phyloP scores from a whole-genome alignment of 92 coral and sea anemone species.

The Diadumene lineata region DNA sequence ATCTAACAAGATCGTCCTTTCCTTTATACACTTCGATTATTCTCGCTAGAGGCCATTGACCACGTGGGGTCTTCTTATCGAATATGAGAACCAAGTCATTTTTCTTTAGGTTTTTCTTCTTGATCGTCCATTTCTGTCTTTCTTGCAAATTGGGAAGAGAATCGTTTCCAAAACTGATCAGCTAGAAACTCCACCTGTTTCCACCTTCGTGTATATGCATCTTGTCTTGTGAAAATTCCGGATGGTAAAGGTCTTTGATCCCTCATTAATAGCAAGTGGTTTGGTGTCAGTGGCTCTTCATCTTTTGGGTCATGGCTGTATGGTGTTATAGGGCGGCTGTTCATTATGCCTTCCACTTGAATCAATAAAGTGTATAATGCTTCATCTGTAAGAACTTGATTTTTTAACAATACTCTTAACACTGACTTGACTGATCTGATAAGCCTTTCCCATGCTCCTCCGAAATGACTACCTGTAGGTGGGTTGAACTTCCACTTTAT shows the following conservation, averaged over 20 bases:
- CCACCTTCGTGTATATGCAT: constrained; percentile 17
- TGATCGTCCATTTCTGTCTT: constrained; percentile 19
- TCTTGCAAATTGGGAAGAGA: constrained; percentile 25
- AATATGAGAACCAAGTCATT: constrained; percentile 13
- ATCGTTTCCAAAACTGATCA: constrained; percentile 22
- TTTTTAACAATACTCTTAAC: constrained; percentile 9
- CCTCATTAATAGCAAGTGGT: constrained; percentile 23
- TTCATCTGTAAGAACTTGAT: constrained; percentile 23
- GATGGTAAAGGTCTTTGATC: background rate
- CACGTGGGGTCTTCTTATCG: constrained; percentile 22
- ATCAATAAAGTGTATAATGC: background rate
- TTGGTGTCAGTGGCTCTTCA: constrained; percentile 24
- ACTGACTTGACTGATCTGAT: constrained; percentile 21
- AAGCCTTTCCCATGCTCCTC: constrained; percentile 36
- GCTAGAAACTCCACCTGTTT: constrained; percentile 20
- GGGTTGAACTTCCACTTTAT: constrained; percentile 38
- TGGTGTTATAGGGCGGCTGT: constrained; percentile 26
- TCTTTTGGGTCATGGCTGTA: constrained; percentile 21
- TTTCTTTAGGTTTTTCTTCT: constrained; percentile 3
- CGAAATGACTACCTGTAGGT: constrained; percentile 30
- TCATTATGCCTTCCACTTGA: constrained; percentile 29
- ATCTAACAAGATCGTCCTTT: constrained; percentile 20
- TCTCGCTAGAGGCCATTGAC: constrained; percentile 29
- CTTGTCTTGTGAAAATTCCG: constrained; percentile 10
- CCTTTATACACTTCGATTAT: constrained; percentile 12